phyloP scores from a whole-genome alignment of 2,113 vertebrate species.

The Carassius auratus region DNA sequence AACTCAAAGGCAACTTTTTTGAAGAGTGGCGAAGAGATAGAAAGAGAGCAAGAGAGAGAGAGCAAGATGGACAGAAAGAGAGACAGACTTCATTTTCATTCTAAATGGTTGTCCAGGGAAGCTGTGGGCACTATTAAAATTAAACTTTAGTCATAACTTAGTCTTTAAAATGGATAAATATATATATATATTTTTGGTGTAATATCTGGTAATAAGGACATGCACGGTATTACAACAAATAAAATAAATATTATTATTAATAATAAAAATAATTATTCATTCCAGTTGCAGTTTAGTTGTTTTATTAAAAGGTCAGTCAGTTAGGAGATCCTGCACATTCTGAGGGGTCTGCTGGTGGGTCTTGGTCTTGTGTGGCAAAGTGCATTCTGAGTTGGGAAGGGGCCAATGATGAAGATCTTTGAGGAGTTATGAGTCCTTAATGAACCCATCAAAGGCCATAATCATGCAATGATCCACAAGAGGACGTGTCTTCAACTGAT shows the following conservation, averaged over 20 bases:
- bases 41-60: conserved; percentile 35
- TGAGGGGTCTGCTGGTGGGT: background rate
- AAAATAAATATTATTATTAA: background rate
- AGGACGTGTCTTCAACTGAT: conserved; percentile 74
- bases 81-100: conserved; percentile 55
- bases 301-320: background rate
- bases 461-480: conserved; percentile 78
- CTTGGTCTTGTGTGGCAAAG: background rate
- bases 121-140: conserved; percentile 70
- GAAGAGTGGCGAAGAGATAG: conserved; percentile 62
- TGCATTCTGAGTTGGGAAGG: conserved; percentile 22
- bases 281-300: background rate
- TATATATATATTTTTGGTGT: no score
- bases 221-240: background rate
- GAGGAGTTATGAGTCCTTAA: conserved; percentile 77
- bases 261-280: background rate
- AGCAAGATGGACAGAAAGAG: conserved; percentile 54
- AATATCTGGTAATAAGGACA: no score
- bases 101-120: conserved; percentile 70
- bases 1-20: conserved; percentile 85
- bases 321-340: background rate
- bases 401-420: conserved; percentile 67
- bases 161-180: conserved; percentile 62
- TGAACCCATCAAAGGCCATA: conserved; percentile 78
- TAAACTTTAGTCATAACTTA: conserved; percentile 46